Conservation (phyloP, 2,888 invertebrate genomes). For the Abrostola triplasia region DNA sequence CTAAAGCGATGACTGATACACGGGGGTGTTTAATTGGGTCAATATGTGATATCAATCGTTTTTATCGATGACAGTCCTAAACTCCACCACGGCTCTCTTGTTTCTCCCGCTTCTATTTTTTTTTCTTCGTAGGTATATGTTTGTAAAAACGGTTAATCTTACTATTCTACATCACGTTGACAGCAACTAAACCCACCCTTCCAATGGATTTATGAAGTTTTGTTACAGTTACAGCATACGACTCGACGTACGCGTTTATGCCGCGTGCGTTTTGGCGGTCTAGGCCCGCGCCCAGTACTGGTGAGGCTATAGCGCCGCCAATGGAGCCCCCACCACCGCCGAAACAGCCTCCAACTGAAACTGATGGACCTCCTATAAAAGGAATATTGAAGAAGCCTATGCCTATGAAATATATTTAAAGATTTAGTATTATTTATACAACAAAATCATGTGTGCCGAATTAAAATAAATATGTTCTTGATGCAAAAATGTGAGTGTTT, state of each 20-base stretch:
- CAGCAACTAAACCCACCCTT: no score
- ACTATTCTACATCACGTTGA: no score
- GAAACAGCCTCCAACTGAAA: constrained; percentile 60
- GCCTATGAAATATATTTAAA: constrained; percentile 83
- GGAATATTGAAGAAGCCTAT: constrained; percentile 85
- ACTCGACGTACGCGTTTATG: constrained; percentile 77
- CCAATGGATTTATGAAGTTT: constrained; percentile 5
- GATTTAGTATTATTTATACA: constrained; percentile 21
- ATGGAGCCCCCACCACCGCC: constrained; percentile 69
- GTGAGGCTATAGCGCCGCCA: constrained; percentile 61
- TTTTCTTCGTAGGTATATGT: no score
- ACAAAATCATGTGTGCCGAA: constrained; percentile 29
- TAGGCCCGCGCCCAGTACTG: constrained; percentile 59
- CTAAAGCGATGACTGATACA: no score
- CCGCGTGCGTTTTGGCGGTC: constrained; percentile 72
- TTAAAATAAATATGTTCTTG: constrained; percentile 10
- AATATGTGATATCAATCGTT: no score
- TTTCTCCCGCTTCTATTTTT: no score
- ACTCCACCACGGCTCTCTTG: no score
- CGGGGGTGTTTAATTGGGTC: no score
- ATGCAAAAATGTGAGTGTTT: neutral
- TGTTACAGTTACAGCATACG: constrained; percentile 74
- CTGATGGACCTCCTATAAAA: constrained; percentile 67
- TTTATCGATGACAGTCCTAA: no score
- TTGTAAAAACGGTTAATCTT: no score